These are phyloP conservation scores for Mus minutoides DNA, from an alignment of 2,797 vertebrate genomes.

Conservation along the genomic window DNA sequence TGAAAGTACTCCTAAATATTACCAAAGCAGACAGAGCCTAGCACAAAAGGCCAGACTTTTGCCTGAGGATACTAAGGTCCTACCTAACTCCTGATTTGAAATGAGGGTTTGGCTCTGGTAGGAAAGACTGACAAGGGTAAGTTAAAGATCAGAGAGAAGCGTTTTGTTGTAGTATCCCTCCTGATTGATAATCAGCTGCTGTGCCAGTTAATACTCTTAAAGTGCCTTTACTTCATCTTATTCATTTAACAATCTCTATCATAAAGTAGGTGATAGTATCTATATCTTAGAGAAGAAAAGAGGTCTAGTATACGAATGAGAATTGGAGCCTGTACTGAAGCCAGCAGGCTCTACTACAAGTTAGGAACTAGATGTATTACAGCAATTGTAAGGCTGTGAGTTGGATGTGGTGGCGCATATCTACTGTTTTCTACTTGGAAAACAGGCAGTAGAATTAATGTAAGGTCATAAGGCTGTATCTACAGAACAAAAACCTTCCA, in stretches of 20 bases:
- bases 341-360: neutral
- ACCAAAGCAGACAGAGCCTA: slow-evolving; percentile 1
- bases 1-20: slow-evolving; percentile 54
- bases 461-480: neutral
- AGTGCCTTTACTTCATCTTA: slow-evolving; percentile 17
- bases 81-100: neutral
- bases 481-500: neutral
- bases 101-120: neutral
- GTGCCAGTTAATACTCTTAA: slow-evolving; percentile 7
- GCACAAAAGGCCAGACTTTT: slow-evolving; percentile 33
- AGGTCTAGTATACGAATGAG: neutral
- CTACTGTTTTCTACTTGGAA: neutral
- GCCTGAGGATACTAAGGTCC: neutral
- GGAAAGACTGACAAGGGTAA: neutral
- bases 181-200: neutral
- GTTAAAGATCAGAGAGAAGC: neutral
- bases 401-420: neutral
- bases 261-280: neutral
- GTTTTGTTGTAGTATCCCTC: neutral
- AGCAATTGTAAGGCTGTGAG: neutral
- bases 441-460: neutral
- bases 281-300: slow-evolving; percentile 12
- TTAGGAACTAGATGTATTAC: neutral
- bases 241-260: slow-evolving; percentile 47
- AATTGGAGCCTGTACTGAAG: slow-evolving; percentile 1